Base-by-base conservation (phyloP, 2,797 vertebrate genomes). In the Loriculus beryllinus region DNA sequence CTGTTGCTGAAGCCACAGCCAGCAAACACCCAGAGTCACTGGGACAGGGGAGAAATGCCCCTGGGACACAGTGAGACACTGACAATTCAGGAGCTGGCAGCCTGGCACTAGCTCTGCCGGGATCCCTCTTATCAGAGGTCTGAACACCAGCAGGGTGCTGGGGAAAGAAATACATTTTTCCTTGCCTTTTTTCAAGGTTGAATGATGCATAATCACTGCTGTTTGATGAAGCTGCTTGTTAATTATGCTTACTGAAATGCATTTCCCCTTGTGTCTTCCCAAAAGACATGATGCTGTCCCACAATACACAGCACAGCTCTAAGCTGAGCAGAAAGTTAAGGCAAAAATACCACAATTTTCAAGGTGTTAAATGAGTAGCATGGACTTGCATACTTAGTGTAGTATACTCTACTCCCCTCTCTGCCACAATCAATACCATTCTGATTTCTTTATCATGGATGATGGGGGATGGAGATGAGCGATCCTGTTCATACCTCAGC, bases 401-500 rank as follows among this genome's bases (percentile, higher is more conserved):
- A 28, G 59, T 9, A 6, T 48, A 7, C 33, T 62, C 69, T 75
- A 69, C 42, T 91, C 65, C 59, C 65, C 37, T 35, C 70, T 59
- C 40, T 83, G 48, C 70, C 76, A 90, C 85, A 79, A 92, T 96
- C 95, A 86, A 91, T 93, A 95, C 57, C 13, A 12, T 67, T n/a
- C 87, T 69, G 82, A 76, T 96, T 96, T 86, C 91, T 94, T 90
- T 76, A 92, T 91, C 69, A 5, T 25, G 64, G 85, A 1, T 56
- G 76, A 86, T 59, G 82, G 63, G 59, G 85, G 87, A 87, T 81
- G 92, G 91, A 96, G 89, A 94, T 91, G 86, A 93, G 86, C 8
- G 3, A 96, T 96, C 85, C 84, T 3, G 25, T 88, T 92, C 96
- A 95, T 98, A 98, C 98, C 98, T 99, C 98, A 86, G 98, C 98